Evolutionary conservation across 2,797 vertebrate species (phyloP).

Genomic region (Chelon labrosus): DNA sequence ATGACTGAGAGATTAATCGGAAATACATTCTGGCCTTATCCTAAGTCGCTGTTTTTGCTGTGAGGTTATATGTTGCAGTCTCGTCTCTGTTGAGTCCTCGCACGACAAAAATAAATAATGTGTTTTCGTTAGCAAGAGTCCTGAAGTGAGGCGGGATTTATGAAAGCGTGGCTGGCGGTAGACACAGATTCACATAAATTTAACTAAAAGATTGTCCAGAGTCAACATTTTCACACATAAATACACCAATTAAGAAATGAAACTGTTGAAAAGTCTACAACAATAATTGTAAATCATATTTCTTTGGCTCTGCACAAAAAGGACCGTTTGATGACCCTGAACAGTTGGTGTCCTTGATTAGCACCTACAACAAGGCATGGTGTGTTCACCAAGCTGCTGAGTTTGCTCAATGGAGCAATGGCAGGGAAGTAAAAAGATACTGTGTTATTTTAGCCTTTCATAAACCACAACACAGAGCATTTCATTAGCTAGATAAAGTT

Average conservation of each 20-base stretch:
- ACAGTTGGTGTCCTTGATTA: neutral
- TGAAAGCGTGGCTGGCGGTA: slow-evolving; percentile 9
- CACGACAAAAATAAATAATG: slow-evolving; percentile 18
- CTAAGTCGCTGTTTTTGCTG: slow-evolving; percentile 28
- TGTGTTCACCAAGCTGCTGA: neutral
- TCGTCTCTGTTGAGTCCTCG: slow-evolving; percentile 34
- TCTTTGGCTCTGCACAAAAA: no score
- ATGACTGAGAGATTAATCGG: slow-evolving; percentile 47
- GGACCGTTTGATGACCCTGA: no score
- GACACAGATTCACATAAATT: no score
- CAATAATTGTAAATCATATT: no score
- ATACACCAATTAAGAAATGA: neutral
- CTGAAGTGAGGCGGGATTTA: slow-evolving; percentile 14
- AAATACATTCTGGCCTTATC: slow-evolving; percentile 43
- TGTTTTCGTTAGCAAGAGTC: slow-evolving; percentile 40
- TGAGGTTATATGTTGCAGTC: slow-evolving; percentile 41
- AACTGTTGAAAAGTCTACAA: neutral
- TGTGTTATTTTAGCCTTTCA: neutral
- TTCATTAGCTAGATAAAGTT: neutral
- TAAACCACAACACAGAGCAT: neutral
- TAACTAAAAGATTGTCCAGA: no score
- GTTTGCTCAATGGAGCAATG: neutral
- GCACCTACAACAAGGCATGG: neutral
- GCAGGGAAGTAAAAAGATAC: neutral
- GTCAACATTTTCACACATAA: neutral